Evolutionary conservation across 2,888 invertebrate genomes (phyloP).

Genomic region (Ariolimax columbianus): DNA sequence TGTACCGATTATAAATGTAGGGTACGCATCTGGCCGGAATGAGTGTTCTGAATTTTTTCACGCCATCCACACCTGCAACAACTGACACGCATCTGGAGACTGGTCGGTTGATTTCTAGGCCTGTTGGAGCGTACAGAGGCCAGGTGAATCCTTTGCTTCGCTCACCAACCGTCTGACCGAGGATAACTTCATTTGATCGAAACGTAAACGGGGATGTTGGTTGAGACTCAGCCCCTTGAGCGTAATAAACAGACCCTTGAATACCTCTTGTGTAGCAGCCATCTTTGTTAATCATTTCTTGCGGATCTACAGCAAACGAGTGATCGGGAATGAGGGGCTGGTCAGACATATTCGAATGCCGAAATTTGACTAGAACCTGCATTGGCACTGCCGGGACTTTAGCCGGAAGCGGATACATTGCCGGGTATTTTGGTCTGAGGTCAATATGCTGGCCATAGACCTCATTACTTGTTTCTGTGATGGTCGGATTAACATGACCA

Average conservation of each 20-base stretch:
- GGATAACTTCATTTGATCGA: not conserved
- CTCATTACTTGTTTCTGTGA: slow-evolving; percentile 28
- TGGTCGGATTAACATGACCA: slow-evolving; percentile 34
- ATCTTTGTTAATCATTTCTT: slow-evolving; percentile 36
- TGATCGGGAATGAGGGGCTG: slow-evolving; percentile 36
- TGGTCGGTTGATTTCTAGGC: slow-evolving; percentile 42
- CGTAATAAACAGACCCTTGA: slow-evolving; percentile 2
- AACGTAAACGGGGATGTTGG: slow-evolving; percentile 6
- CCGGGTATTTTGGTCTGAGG: slow-evolving; percentile 28
- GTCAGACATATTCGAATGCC: slow-evolving; percentile 38
- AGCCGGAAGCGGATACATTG: slow-evolving; percentile 23
- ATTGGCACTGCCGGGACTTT: slow-evolving; percentile 2
- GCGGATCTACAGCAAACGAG: slow-evolving; percentile 36
- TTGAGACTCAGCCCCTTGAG: not conserved
- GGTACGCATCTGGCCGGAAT: slow-evolving; percentile 25
- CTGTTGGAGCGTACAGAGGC: slow-evolving; percentile 34
- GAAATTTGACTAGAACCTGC: slow-evolving; percentile 33
- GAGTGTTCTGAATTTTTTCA: slow-evolving; percentile 12
- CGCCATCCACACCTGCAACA: not conserved
- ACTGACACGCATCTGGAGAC: slow-evolving; percentile 8
- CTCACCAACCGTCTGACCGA: slow-evolving; percentile 30
- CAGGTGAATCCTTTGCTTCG: slow-evolving; percentile 27
- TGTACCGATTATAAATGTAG: slow-evolving; percentile 33
- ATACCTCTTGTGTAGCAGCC: slow-evolving; percentile 28
- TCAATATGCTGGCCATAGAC: slow-evolving; percentile 39